Evolutionary conservation across 2,888 invertebrate genomes (phyloP), one percentile per base, ranked within the genome.

Genomic region (Cosmia trapezina): DNA sequence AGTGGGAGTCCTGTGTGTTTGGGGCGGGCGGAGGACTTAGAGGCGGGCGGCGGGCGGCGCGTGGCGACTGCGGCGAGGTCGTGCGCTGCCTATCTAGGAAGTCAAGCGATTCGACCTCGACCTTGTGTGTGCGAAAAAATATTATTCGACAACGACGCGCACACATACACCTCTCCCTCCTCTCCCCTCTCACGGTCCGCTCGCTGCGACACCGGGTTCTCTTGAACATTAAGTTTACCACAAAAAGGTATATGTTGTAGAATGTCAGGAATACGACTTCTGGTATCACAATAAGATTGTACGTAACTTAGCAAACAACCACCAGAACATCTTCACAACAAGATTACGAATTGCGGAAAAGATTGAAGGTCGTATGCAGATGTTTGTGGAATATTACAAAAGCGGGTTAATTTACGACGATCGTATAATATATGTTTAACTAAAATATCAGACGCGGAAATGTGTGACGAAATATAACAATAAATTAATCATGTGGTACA

Each of bases 81-180:
- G 81, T 80, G 76, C 88, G 88, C 87, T 85, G 84, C 87, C 91
- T 93, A 92, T 94, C 94, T 94, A 95, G 96, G 96, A 96, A 96
- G 95, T 95, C 93, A 94, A 95, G 90, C 91, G 91, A 91, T 93
- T 88, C 88, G 92, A 92, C 95, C 96, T 95, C 94, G 94, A 95
- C 95, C 95, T 95, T 96, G 94, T 90, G 83, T 90, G 88, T 93
- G 94, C 94, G 93, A 95, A 95, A 94, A 94, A 95, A 93, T 91
- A 89, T 93, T 76, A 94, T 94, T 95, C 91, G 92, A 90, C 91
- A 88, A 84, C 91, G 89, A 92, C 92, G 91, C 88, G 90, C 89
- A 83, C 83, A 83, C 86, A 53, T 47, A 64, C 22, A 73, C 57
- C 65, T 49, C 84, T 74, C 85, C 73, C 86, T 83, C 79, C 87